Conservation (phyloP, 1,140 invertebrate genomes). For the Laodelphax striatellus region DNA sequence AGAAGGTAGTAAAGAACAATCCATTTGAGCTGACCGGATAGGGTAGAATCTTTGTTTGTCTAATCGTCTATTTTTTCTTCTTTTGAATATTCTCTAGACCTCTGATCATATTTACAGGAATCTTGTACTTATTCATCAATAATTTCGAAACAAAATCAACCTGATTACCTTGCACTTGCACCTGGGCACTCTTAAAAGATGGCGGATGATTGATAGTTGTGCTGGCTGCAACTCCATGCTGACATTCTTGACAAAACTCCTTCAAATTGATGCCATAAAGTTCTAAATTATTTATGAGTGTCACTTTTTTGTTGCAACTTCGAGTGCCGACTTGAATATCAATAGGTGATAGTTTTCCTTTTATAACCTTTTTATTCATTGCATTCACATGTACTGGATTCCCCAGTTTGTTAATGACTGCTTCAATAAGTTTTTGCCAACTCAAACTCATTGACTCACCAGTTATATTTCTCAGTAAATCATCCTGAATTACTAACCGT, state of each 20-base stretch:
- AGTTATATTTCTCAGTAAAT: constrained; percentile 31
- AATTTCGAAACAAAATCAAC: constrained; percentile 62
- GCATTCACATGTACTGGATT: constrained; percentile 55
- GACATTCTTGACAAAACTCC: constrained; percentile 70
- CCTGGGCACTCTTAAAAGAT: constrained; percentile 61
- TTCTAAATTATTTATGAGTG: constrained; percentile 77
- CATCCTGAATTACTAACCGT: constrained; percentile 37
- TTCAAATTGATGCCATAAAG: constrained; percentile 66
- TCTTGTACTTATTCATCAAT: constrained; percentile 51
- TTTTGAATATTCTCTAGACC: constrained; percentile 53
- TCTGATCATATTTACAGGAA: constrained; percentile 49
- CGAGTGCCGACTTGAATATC: constrained; percentile 63
- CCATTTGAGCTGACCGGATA: too few relatives aligned
- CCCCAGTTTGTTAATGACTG: constrained; percentile 60
- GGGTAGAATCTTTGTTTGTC: too few relatives aligned
- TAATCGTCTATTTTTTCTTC: constrained; percentile 29
- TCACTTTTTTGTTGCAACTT: constrained; percentile 83
- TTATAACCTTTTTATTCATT: constrained; percentile 45
- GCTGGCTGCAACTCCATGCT: constrained; percentile 72
- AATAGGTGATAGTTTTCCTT: constrained; percentile 66
- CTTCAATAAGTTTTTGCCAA: constrained; percentile 62
- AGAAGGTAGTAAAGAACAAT: too few relatives aligned
- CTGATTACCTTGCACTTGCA: constrained; percentile 87
- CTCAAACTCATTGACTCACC: constrained; percentile 30
- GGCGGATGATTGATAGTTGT: constrained; percentile 64